These are phyloP conservation scores for Synergus laeviventris DNA, from an alignment of 2,888 invertebrate genomes.

Conservation along the genomic window DNA sequence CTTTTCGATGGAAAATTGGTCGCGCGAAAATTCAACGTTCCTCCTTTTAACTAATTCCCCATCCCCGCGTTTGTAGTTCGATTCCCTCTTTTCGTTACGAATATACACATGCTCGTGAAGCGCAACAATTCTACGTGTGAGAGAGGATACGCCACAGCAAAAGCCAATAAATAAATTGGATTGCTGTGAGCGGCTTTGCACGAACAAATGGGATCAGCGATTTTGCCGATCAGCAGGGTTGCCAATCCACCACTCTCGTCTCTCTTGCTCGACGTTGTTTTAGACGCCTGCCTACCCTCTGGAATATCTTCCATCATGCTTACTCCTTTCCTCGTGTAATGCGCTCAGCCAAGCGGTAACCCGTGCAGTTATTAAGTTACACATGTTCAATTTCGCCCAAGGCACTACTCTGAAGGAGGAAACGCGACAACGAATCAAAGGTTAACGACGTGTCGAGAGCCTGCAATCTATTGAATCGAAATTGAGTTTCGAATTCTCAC, in stretches of 20 bases:
- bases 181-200: conserved; percentile 72
- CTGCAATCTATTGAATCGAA: conserved; percentile 16
- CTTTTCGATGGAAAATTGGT: conserved; percentile 61
- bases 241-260: conserved; percentile 45
- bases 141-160: conserved; percentile 57
- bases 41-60: conserved; percentile 2
- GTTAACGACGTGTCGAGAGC: conserved; percentile 20
- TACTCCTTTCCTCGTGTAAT: conserved; percentile 51
- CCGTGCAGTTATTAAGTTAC: conserved; percentile 52
- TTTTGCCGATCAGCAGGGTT: conserved; percentile 67
- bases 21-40: conserved; percentile 43
- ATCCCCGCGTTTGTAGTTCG: neutral
- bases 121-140: conserved; percentile 38
- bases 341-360: conserved; percentile 52
- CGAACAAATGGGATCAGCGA: conserved; percentile 74
- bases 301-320: conserved; percentile 30
- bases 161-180: conserved; percentile 76
- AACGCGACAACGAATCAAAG: conserved; percentile 18
- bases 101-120: conserved; percentile 8
- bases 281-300: conserved; percentile 13
- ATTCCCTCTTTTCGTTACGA: neutral
- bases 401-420: conserved; percentile 24
- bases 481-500: conserved; percentile 29
- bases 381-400: conserved; percentile 57
- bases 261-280: conserved; percentile 30